These are phyloP conservation scores for Rhagologus leucostigma DNA, from an alignment of 2,113 vertebrate species.

Conservation along the genomic window DNA sequence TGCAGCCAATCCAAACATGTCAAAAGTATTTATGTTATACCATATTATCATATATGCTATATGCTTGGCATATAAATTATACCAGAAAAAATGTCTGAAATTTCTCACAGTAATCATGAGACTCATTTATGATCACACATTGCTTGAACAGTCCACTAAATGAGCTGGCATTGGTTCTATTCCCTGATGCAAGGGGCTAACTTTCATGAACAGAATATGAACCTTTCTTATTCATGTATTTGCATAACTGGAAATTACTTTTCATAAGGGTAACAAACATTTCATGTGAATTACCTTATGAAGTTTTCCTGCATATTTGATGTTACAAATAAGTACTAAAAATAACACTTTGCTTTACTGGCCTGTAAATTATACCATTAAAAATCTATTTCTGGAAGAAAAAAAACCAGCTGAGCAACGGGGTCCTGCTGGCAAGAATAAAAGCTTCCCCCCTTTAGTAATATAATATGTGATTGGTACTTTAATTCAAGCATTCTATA, in stretches of 20 bases:
- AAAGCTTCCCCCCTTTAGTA: background rate
- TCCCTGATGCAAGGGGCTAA: background rate
- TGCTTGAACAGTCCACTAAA: background rate
- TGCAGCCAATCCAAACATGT: slow-evolving; percentile 14
- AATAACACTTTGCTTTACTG: background rate
- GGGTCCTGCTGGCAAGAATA: background rate
- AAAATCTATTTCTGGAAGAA: background rate
- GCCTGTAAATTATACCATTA: background rate
- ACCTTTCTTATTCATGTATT: background rate
- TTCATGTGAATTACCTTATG: background rate
- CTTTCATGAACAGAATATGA: background rate
- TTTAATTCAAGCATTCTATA: background rate
- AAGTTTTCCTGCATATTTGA: background rate
- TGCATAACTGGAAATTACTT: background rate
- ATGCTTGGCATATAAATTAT: background rate
- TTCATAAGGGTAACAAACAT: background rate
- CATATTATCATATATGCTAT: background rate
- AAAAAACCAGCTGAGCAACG: background rate
- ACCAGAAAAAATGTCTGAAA: background rate
- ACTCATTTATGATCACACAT: background rate
- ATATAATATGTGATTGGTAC: background rate
- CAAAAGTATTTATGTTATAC: background rate
- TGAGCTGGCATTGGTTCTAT: background rate
- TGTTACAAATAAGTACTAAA: background rate
- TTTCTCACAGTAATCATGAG: background rate